Evolutionary conservation across 2,113 vertebrate genomes (phyloP), one percentile per base, ranked within the genome.

Genomic region (Dendrocopos noguchii): DNA sequence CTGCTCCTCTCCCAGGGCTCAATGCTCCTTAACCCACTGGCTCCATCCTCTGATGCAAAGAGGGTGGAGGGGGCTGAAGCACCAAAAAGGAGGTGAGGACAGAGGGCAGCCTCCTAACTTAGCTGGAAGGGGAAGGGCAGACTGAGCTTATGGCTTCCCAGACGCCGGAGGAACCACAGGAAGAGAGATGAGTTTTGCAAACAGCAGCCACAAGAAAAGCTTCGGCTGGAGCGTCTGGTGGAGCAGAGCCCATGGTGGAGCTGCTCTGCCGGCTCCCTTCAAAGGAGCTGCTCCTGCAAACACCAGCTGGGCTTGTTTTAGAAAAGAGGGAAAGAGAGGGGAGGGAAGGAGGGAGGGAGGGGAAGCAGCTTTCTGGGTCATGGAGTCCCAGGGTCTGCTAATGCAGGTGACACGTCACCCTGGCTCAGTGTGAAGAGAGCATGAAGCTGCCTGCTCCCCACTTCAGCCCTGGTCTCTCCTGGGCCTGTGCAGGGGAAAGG

Each of bases 351-450:
- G 15, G 15, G 50, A 91, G 55, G 59, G 79, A 77, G 29, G 60
- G 60, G 85, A 77, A 88, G 52, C 50, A 27, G 76, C 60, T 93
- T 93, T 80, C 85, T 91, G 88, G 94, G 88, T 82, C 94, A 90
- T 13, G 0, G 34, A 63, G 88, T 63, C 39, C 55, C 79, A 3
- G 75, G 59, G 33, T 34, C 57, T 84, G 84, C 87, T 57, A 25
- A 77, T 5, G 22, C 84, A 80, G 84, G 77, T 27, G 39, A 73
- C 65, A 57, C 15, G 10, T 80, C 93, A 91, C 56, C 84, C 83
- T 7, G 67, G 66, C 88, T 72, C 71, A 0, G 9, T 9, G 80
- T 59, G 33, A 28, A 65, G 2, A 0, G 12, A 74, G 61, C 15
- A 1, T 1, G 17, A 71, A 85, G 85, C 34, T 15, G 13, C 87